Evolutionary conservation across 2,888 invertebrate species (phyloP).

Genomic region (Hipparchia sbordonii): DNA sequence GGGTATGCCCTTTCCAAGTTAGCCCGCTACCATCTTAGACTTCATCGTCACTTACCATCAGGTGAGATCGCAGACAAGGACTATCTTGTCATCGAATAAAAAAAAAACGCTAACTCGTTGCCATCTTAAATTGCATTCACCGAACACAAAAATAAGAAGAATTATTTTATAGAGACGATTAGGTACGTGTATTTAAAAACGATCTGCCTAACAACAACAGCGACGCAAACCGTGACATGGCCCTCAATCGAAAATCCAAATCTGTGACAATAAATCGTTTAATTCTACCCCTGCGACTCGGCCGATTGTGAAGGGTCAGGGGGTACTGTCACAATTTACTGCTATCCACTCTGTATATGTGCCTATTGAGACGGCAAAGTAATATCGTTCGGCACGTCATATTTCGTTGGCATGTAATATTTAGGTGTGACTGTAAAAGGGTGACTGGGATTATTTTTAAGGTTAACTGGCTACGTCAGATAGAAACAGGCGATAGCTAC

Average conservation of each 20-base stretch:
- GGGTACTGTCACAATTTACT: constrained; percentile 71
- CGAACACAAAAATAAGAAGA: no score
- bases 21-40: no score
- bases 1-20: no score
- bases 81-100: no score
- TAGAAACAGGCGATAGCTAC: no score
- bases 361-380: constrained; percentile 50
- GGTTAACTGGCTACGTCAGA: no score
- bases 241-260: constrained; percentile 60
- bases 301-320: constrained; percentile 70
- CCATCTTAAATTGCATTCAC: no score
- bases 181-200: constrained; percentile 12
- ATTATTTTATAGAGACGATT: background rate
- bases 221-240: constrained; percentile 55
- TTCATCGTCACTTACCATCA: no score
- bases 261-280: constrained; percentile 79
- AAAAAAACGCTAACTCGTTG: no score
- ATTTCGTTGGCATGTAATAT: constrained; percentile 33
- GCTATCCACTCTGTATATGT: constrained; percentile 50
- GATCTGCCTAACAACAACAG: constrained; percentile 56
- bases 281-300: constrained; percentile 75
- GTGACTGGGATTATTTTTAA: background rate
- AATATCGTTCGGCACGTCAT: constrained; percentile 56
- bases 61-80: no score
- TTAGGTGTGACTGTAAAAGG: background rate